A percentile compares a stretch with the other conserved stretches of the same genome.
Evolutionary conservation across 2,797 vertebrate species (phyloP).

Genomic region (Danio albolineatus): DNA sequence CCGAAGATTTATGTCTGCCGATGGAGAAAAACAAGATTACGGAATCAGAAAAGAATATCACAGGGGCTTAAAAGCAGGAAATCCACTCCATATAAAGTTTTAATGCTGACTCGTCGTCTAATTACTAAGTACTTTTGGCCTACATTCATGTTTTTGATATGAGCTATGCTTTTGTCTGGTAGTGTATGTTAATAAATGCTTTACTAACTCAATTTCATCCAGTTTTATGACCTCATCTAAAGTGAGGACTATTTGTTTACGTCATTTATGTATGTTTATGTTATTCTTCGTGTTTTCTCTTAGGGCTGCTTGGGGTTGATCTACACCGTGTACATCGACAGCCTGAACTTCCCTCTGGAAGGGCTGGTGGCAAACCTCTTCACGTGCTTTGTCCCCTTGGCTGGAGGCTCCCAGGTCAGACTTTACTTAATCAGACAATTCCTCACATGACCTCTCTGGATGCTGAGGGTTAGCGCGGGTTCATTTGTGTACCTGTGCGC

Average conservation of each 20-base stretch:
- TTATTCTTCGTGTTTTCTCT: constrained; percentile 54
- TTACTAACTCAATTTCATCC: too few relatives aligned
- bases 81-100: constrained; percentile 27
- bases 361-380: constrained; percentile 92
- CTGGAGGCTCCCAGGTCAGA: constrained; percentile 95
- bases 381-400: constrained; percentile 90
- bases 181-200: too few relatives aligned
- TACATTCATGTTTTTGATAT: not conserved
- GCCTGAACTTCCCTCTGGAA: constrained; percentile 90
- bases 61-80: constrained; percentile 25
- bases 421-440: constrained; percentile 71
- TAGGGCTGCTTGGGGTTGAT: constrained; percentile 96
- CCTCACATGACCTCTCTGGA: constrained; percentile 62
- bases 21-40: constrained; percentile 11
- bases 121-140: constrained; percentile 7
- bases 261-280: not conserved
- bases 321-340: constrained; percentile 95
- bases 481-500: constrained; percentile 66
- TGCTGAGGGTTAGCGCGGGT: constrained; percentile 66
- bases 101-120: not conserved
- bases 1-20: constrained; percentile 6
- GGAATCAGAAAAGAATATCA: not conserved
- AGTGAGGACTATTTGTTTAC: too few relatives aligned
- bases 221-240: too few relatives aligned
- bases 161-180: not conserved